Evolutionary conservation across 2,888 invertebrate species (phyloP).

Genomic region (Agonopterix arenella): DNA sequence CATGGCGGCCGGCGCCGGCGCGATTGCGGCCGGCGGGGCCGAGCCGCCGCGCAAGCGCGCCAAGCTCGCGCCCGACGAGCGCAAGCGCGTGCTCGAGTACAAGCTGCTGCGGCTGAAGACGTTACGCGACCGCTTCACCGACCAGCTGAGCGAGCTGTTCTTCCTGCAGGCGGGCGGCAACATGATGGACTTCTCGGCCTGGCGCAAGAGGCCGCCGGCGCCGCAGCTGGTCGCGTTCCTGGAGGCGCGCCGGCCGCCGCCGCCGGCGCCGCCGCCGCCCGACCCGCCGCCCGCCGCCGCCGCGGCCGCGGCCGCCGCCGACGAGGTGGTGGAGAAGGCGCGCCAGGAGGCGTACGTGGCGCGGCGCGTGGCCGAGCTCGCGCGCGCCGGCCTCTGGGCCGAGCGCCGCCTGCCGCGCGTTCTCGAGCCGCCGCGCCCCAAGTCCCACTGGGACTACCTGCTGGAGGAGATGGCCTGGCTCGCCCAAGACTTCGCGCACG

Average conservation of each 20-base stretch:
- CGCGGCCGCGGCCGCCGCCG: slow-evolving; percentile 50
- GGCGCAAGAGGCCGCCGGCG: slow-evolving; percentile 88
- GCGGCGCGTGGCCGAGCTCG: slow-evolving; percentile 92
- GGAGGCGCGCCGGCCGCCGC: slow-evolving; percentile 83
- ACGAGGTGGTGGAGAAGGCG: slow-evolving; percentile 58
- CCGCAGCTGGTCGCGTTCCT: slow-evolving; percentile 85
- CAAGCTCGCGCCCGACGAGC: slow-evolving; percentile 29
- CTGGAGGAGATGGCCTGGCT: slow-evolving; percentile 99
- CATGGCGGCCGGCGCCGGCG: slow-evolving; percentile 17
- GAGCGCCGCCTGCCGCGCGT: slow-evolving; percentile 94
- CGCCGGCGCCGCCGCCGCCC: slow-evolving; percentile 76
- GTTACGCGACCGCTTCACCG: slow-evolving; percentile 84
- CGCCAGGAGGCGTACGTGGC: slow-evolving; percentile 93
- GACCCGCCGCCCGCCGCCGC: slow-evolving; percentile 71
- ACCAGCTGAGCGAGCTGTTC: slow-evolving; percentile 89
- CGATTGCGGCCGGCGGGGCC: slow-evolving; percentile 17
- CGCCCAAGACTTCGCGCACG: slow-evolving; percentile 97
- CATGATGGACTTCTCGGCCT: slow-evolving; percentile 91
- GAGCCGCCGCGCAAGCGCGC: slow-evolving; percentile 55
- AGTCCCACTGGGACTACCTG: slow-evolving; percentile 99
- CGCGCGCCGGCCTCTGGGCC: slow-evolving; percentile 97
- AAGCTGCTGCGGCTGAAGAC: slow-evolving; percentile 82
- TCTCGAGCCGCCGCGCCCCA: slow-evolving; percentile 91
- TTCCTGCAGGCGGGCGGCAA: slow-evolving; percentile 92
- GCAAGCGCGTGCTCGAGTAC: slow-evolving; percentile 83